Percentiles rank a stretch among this genome's conserved stretches.
These are phyloP conservation scores for Drosophila bunnanda DNA, from an alignment of 2,888 invertebrate species.

Conservation along the genomic window DNA sequence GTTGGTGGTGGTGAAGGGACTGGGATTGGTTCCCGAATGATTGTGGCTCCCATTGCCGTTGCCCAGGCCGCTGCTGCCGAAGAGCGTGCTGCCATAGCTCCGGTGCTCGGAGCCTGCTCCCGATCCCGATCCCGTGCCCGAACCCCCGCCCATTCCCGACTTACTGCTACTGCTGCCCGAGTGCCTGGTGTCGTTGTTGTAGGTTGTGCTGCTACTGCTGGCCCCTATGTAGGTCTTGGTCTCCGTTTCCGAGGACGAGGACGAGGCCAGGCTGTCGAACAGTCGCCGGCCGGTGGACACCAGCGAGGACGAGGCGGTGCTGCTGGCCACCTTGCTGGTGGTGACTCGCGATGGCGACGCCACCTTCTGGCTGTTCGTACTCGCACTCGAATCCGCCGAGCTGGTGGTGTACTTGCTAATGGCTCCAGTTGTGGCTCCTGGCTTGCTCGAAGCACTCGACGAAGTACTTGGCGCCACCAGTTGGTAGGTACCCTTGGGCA, in stretches of 20 bases:
- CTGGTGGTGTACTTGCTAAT: conserved; percentile 73
- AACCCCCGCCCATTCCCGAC: conserved; percentile 47
- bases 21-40: conserved; percentile 68
- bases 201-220: conserved; percentile 72
- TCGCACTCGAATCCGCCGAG: conserved; percentile 57
- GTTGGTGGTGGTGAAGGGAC: conserved; percentile 74
- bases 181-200: conserved; percentile 82
- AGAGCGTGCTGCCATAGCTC: conserved; percentile 76
- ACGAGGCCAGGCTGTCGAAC: conserved; percentile 82
- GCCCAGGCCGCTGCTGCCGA: conserved; percentile 71
- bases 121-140: conserved; percentile 23
- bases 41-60: conserved; percentile 68
- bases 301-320: conserved; percentile 68
- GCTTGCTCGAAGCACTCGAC: conserved; percentile 43
- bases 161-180: conserved; percentile 79
- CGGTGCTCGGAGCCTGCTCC: conserved; percentile 81
- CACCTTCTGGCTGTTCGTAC: conserved; percentile 66
- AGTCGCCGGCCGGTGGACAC: conserved; percentile 81
- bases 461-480: conserved; percentile 63
- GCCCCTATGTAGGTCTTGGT: conserved; percentile 73
- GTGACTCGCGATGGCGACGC: conserved; percentile 79
- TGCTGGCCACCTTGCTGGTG: conserved; percentile 59
- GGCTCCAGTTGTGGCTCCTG: conserved; percentile 69
- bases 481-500: conserved; percentile 83
- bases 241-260: conserved; percentile 73